Evolutionary conservation across 35 echinoderm and acorn worm genomes (phyloP).

Genomic region (Ptychodera flava): DNA sequence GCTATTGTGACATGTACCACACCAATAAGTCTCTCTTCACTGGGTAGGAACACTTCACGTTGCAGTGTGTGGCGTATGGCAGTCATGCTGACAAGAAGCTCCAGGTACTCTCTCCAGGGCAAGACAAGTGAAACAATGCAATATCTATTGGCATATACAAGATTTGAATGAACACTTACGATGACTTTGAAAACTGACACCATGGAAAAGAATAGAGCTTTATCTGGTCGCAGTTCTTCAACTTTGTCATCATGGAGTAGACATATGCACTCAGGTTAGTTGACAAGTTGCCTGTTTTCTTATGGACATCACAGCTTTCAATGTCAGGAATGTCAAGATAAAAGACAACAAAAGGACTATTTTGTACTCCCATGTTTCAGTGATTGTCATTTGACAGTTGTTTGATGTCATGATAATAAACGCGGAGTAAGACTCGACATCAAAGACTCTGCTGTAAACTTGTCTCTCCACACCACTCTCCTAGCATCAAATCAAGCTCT

Average conservation of each 20-base stretch:
- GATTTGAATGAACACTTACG: background rate
- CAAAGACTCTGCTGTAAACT: no score
- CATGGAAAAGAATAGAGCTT: background rate
- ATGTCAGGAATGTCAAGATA: no score
- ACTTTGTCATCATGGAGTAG: background rate
- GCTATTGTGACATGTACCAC: constrained; percentile 94
- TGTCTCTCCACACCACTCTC: no score
- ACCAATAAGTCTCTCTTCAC: constrained; percentile 87
- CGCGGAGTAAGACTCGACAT: no score
- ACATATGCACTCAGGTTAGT: background rate
- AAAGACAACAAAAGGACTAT: no score
- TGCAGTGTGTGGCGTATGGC: constrained; percentile 91
- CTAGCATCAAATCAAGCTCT: no score
- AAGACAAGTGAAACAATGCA: background rate
- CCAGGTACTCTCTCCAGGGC: background rate
- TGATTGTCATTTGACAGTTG: no score
- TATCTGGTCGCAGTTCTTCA: background rate
- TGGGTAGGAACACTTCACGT: constrained; percentile 84
- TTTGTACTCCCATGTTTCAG: no score
- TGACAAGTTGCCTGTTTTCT: no score
- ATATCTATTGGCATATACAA: background rate
- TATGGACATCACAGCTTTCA: no score
- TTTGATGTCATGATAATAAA: no score
- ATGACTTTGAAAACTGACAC: background rate
- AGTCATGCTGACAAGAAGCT: constrained; percentile 34